phyloP scores from a whole-genome alignment of 1,140 invertebrate genomes.

The Druon quercuslanigerum region DNA sequence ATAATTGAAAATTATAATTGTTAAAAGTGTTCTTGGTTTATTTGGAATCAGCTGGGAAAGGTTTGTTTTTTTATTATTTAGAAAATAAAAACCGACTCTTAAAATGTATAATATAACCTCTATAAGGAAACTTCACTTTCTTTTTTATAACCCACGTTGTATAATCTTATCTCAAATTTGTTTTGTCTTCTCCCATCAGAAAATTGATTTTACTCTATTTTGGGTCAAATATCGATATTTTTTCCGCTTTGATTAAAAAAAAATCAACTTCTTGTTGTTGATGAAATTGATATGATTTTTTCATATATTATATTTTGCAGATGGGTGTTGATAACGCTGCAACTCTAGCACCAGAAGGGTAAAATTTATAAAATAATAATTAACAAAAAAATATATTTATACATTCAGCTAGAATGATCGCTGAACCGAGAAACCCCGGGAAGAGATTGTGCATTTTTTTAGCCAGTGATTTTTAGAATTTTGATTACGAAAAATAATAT shows the following conservation, averaged over 20 bases:
- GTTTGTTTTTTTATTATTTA: background rate
- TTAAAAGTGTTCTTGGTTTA: background rate
- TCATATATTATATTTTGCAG: background rate
- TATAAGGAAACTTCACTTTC: background rate
- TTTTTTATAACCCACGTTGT: background rate
- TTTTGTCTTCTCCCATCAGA: background rate
- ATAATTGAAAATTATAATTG: background rate
- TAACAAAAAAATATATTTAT: slow-evolving; percentile 35
- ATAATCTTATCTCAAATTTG: background rate
- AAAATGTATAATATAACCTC: background rate
- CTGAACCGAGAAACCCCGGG: no score
- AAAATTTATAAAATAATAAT: slow-evolving; percentile 18
- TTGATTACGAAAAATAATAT: no score
- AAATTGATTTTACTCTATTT: background rate
- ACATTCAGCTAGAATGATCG: slow-evolving; percentile 39
- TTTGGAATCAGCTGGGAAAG: background rate
- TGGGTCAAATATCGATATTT: background rate
- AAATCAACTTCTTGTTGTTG: background rate
- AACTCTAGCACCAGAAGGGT: slow-evolving; percentile 11
- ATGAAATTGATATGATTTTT: background rate
- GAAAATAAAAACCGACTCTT: background rate
- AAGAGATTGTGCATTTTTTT: no score
- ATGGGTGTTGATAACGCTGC: slow-evolving; percentile 24
- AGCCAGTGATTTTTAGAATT: no score
- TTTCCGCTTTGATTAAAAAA: no score